phyloP scores from a whole-genome alignment of 2,888 invertebrate species.

The Pachymerium ferrugineum region DNA sequence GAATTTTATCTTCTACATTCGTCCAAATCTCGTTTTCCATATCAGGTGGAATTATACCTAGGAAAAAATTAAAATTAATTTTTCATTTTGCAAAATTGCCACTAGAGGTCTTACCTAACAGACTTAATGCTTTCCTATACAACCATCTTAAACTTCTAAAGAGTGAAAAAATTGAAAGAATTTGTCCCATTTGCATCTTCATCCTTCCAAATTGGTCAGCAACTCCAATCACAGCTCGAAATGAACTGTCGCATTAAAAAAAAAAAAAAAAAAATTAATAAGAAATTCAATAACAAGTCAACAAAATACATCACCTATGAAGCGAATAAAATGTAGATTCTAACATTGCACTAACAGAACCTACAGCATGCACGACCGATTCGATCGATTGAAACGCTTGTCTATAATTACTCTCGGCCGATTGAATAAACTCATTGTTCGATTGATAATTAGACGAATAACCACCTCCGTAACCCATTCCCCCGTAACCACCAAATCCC shows the following conservation, averaged over 20 bases:
- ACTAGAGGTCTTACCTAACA: conserved; percentile 53
- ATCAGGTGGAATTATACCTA: background rate
- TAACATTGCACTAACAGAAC: conserved; percentile 91
- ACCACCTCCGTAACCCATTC: conserved; percentile 39
- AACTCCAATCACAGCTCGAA: conserved; percentile 88
- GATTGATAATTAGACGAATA: conserved; percentile 33
- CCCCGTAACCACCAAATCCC: conserved; percentile 44
- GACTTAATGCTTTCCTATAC: conserved; percentile 64
- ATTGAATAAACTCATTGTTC: conserved; percentile 60
- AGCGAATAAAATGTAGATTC: conserved; percentile 95
- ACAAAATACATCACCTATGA: conserved; percentile 50
- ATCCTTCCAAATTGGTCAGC: conserved; percentile 89
- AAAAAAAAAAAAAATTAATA: background rate
- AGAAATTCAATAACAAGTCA: background rate
- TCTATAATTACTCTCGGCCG: conserved; percentile 84
- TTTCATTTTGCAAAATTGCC: background rate
- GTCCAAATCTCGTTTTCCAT: background rate
- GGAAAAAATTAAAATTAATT: background rate
- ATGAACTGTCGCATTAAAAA: conserved; percentile 81
- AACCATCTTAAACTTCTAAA: conserved; percentile 74
- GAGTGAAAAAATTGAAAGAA: conserved; percentile 81
- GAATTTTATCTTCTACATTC: background rate
- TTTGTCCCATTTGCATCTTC: conserved; percentile 72
- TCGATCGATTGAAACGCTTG: conserved; percentile 94
- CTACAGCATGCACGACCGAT: conserved; percentile 81